Conservation (phyloP, 2,797 vertebrate genomes). For the Hyperoplus immaculatus region DNA sequence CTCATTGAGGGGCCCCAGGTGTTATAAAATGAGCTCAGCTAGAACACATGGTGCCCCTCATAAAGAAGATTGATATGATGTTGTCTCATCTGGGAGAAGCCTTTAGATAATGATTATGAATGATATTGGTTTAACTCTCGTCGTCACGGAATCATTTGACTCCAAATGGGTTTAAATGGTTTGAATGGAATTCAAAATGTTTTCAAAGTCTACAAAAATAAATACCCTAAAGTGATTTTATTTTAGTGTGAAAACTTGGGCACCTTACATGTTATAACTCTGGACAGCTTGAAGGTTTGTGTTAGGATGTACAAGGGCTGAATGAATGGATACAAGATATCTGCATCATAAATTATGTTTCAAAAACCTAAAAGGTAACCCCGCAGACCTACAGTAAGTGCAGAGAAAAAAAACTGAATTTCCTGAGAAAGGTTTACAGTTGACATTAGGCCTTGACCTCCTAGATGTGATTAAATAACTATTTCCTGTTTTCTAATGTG, state of each 20-base stretch:
- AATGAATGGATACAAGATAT: background rate
- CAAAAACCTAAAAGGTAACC: background rate
- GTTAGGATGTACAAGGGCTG: background rate
- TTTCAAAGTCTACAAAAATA: background rate
- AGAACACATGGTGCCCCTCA: slow-evolving; percentile 58
- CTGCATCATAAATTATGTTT: background rate
- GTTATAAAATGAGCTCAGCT: slow-evolving; percentile 45
- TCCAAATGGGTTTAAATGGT: background rate
- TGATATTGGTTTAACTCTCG: background rate
- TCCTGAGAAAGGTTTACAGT: background rate
- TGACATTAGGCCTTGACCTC: background rate
- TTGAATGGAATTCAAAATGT: background rate
- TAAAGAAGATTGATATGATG: slow-evolving; percentile 44
- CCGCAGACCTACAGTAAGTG: too few relatives aligned
- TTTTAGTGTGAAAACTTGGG: background rate
- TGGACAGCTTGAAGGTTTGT: background rate
- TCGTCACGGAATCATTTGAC: background rate
- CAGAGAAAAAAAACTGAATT: background rate
- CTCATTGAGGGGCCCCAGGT: slow-evolving; percentile 28
- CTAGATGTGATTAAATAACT: background rate
- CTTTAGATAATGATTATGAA: background rate
- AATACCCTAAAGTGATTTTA: background rate
- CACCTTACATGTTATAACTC: background rate
- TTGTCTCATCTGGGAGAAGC: slow-evolving; percentile 45
- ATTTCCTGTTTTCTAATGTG: slow-evolving; percentile 15